phyloP scores from a whole-genome alignment of 2,113 vertebrate genomes.

The Pantherophis guttatus region DNA sequence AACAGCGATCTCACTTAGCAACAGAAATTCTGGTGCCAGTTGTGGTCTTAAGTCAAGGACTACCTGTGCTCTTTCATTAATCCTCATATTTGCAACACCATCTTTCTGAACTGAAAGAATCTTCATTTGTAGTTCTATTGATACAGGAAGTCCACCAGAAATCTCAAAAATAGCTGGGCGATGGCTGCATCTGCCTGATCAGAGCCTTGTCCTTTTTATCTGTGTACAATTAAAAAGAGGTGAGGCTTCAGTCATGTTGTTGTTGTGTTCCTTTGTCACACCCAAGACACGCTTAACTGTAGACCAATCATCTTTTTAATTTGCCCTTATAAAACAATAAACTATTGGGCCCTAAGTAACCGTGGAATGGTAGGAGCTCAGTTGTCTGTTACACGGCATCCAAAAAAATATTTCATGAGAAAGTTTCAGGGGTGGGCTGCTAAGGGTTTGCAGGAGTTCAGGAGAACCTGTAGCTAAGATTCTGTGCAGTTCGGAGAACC shows the following conservation, averaged over 20 bases:
- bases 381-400: neutral
- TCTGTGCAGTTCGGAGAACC: no score
- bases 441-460: no score
- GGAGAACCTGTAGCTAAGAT: no score
- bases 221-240: neutral
- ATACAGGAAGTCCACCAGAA: neutral
- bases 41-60: no score
- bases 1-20: no score
- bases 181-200: neutral
- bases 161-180: neutral
- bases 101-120: neutral
- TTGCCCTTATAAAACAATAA: neutral
- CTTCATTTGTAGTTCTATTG: neutral
- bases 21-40: no score
- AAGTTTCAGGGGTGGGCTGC: neutral
- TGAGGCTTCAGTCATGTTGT: neutral
- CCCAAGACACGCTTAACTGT: neutral
- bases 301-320: neutral
- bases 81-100: neutral
- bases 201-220: neutral
- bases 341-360: neutral
- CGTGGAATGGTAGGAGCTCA: neutral
- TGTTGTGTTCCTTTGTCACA: neutral
- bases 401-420: neutral
- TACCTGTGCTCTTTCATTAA: neutral